These are phyloP conservation scores for Uropsilus gracilis DNA, from an alignment of 2,113 vertebrate species.

Conservation along the genomic window DNA sequence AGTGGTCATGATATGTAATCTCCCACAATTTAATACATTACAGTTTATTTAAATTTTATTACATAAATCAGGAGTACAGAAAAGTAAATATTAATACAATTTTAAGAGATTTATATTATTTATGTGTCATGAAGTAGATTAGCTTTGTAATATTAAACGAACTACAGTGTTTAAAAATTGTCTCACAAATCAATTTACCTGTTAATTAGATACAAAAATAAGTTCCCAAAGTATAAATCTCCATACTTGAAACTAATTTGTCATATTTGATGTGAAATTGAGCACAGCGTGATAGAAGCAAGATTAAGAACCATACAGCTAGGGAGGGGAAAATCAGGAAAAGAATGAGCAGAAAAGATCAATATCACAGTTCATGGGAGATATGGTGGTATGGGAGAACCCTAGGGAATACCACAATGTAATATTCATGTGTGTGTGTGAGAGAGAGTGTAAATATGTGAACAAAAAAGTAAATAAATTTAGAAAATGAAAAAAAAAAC, in stretches of 20 bases:
- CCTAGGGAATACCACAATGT: too few relatives aligned
- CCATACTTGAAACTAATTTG: not conserved
- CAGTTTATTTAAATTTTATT: not conserved
- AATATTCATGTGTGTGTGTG: too few relatives aligned
- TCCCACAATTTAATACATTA: not conserved
- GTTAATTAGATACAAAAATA: not conserved
- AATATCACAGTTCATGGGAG: too few relatives aligned
- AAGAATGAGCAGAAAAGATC: too few relatives aligned
- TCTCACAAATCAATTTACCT: not conserved
- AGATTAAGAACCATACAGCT: not conserved
- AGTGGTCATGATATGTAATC: slow-evolving; percentile 1
- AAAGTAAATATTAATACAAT: not conserved
- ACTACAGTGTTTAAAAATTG: not conserved
- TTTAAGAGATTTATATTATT: not conserved
- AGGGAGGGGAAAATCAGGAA: too few relatives aligned
- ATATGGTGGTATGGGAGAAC: too few relatives aligned
- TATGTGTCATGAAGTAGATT: not conserved
- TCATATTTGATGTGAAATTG: not conserved
- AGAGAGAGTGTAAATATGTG: too few relatives aligned
- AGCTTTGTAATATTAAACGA: not conserved
- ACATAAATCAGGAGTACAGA: not conserved
- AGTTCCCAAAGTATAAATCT: not conserved
- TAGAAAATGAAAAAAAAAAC: too few relatives aligned
- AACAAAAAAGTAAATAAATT: too few relatives aligned
- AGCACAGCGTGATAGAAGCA: not conserved